Evolutionary conservation across 2,113 vertebrate genomes (phyloP).

Genomic region (Misgurnus anguillicaudatus): DNA sequence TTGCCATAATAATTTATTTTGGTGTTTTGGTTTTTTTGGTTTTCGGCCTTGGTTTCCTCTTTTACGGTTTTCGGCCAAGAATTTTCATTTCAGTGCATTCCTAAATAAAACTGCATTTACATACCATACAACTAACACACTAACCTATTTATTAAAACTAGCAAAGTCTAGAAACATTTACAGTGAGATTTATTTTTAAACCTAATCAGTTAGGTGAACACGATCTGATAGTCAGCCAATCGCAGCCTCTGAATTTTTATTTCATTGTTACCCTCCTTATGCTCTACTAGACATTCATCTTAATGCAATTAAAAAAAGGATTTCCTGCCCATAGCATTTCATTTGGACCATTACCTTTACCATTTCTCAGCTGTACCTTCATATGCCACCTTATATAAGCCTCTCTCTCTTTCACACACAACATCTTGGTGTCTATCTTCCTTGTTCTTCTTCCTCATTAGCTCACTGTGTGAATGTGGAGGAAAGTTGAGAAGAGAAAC

Average conservation of each 20-base stretch:
- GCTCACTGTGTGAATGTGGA: slow-evolving; percentile 2
- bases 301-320: slow-evolving; percentile 21
- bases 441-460: slow-evolving; percentile 30
- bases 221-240: too few relatives aligned
- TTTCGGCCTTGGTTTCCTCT: too few relatives aligned
- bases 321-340: neutral
- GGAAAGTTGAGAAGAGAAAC: neutral
- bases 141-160: too few relatives aligned
- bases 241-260: too few relatives aligned
- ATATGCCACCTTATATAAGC: neutral
- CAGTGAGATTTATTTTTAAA: too few relatives aligned
- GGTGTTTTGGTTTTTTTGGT: too few relatives aligned
- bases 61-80: too few relatives aligned
- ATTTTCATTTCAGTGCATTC: too few relatives aligned
- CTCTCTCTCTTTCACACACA: neutral
- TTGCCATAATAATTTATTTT: too few relatives aligned
- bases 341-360: slow-evolving; percentile 21
- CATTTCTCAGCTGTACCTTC: slow-evolving; percentile 7
- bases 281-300: neutral
- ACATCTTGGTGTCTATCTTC: neutral
- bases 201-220: too few relatives aligned
- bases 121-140: neutral
- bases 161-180: too few relatives aligned
- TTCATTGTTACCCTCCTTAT: neutral
- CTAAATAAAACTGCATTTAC: neutral